Evolutionary conservation across 2,888 invertebrate genomes (phyloP).

Genomic region (Sinopyrophorus schimmeli): DNA sequence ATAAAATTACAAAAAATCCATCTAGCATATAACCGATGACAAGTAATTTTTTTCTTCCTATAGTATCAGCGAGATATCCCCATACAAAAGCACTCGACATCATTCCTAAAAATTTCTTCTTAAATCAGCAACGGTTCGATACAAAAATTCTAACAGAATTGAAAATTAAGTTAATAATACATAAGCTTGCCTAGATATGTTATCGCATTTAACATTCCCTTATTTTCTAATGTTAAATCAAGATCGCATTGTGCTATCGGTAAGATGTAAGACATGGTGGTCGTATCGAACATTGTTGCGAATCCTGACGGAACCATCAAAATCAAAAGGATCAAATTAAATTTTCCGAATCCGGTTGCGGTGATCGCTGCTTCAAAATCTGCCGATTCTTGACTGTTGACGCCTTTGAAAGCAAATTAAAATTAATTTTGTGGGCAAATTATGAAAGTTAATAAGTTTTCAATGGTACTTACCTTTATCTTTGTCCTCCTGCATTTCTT

Average conservation of each 20-base stretch:
- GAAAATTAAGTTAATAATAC: too few relatives aligned
- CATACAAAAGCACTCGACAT: slow-evolving; percentile 73
- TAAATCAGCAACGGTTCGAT: background rate
- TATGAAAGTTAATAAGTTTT: too few relatives aligned
- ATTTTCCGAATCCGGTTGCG: slow-evolving; percentile 70
- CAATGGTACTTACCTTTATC: too few relatives aligned
- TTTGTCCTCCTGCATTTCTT: too few relatives aligned
- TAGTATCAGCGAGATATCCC: slow-evolving; percentile 77
- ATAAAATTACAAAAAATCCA: slow-evolving; percentile 65
- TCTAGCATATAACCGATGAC: slow-evolving; percentile 68
- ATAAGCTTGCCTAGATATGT: slow-evolving; percentile 69
- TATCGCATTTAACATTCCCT: slow-evolving; percentile 71
- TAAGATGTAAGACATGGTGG: slow-evolving; percentile 72
- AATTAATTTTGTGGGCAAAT: too few relatives aligned
- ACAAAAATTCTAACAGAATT: too few relatives aligned
- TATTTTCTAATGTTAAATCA: slow-evolving; percentile 66
- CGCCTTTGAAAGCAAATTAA: too few relatives aligned
- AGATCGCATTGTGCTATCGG: slow-evolving; percentile 78
- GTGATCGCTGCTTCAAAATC: slow-evolving; percentile 74
- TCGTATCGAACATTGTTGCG: slow-evolving; percentile 71
- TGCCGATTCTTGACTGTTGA: slow-evolving; percentile 45
- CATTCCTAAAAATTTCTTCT: slow-evolving; percentile 64
- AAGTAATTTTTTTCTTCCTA: slow-evolving; percentile 70
- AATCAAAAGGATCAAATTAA: slow-evolving; percentile 66
- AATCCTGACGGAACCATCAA: slow-evolving; percentile 67